Conservation (phyloP, 2,113 vertebrate species). For the Pluvianellus socialis region DNA sequence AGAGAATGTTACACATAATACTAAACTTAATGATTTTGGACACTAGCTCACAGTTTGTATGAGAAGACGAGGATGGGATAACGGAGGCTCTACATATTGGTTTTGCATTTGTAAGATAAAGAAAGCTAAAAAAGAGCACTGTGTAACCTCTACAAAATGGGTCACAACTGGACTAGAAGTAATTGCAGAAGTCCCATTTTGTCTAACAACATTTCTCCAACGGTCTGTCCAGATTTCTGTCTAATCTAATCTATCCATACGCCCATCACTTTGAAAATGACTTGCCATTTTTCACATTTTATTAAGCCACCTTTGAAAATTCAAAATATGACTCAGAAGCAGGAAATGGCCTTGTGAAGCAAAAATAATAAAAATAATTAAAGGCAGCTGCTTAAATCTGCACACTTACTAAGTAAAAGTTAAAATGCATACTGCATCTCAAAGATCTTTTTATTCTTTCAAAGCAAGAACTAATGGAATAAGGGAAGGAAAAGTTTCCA, state of each 20-base stretch:
- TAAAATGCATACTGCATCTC: background rate
- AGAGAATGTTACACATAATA: background rate
- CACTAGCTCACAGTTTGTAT: background rate
- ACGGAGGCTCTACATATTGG: background rate
- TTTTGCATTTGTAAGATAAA: background rate
- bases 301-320: constrained; percentile 20
- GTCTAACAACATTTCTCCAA: constrained; percentile 55
- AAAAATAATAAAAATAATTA: background rate
- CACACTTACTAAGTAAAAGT: background rate
- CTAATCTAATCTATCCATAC: background rate
- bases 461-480: background rate
- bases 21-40: background rate
- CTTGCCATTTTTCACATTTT: constrained; percentile 57
- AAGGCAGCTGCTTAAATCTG: background rate
- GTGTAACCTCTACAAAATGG: constrained; percentile 25
- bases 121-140: background rate
- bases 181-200: constrained; percentile 60
- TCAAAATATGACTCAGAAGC: background rate
- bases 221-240: constrained; percentile 54
- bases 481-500: background rate
- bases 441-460: constrained; percentile 10
- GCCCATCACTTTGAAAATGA: constrained; percentile 47
- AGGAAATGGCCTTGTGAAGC: background rate
- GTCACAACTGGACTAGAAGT: constrained; percentile 65
- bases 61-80: background rate